Conservation (phyloP, 2,113 vertebrate species). For the Athene noctua region DNA sequence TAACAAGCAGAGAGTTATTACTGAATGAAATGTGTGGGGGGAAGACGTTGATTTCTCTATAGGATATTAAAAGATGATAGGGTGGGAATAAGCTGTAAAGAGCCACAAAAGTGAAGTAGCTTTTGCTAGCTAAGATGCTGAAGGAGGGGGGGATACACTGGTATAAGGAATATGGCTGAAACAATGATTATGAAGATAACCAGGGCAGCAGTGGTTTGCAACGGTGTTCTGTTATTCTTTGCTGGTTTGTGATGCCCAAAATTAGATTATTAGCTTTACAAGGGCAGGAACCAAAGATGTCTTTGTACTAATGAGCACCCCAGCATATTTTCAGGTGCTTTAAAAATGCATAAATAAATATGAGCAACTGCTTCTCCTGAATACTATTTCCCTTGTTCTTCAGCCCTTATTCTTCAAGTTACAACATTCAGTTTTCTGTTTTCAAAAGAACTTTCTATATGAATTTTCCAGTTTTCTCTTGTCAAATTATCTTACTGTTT, state of each 20-base stretch:
- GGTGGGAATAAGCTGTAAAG: conserved; percentile 58
- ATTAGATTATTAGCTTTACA: background rate
- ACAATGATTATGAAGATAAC: background rate
- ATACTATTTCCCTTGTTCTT: background rate
- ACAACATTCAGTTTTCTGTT: background rate
- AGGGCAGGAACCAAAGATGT: background rate
- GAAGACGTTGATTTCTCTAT: conserved; percentile 16
- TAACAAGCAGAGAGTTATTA: conserved; percentile 59
- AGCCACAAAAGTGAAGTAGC: conserved; percentile 32
- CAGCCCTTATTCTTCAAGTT: background rate
- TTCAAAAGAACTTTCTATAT: conserved; percentile 14
- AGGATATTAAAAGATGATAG: conserved; percentile 55
- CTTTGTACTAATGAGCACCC: background rate
- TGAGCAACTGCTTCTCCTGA: background rate
- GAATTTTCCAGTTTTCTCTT: conserved; percentile 43
- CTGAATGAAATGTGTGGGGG: conserved; percentile 66
- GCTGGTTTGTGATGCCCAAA: background rate
- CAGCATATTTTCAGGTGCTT: background rate
- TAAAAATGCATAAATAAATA: background rate
- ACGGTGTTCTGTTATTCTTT: background rate
- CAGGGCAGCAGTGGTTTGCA: background rate
- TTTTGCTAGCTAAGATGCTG: conserved; percentile 25
- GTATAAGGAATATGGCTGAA: background rate
- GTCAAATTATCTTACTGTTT: conserved; percentile 48
- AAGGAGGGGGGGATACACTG: background rate